A percentile compares a stretch with the other conserved stretches of the same genome.
Evolutionary conservation across 1,140 invertebrate species (phyloP).

Genomic region (Zeugodacus cucurbitae): DNA sequence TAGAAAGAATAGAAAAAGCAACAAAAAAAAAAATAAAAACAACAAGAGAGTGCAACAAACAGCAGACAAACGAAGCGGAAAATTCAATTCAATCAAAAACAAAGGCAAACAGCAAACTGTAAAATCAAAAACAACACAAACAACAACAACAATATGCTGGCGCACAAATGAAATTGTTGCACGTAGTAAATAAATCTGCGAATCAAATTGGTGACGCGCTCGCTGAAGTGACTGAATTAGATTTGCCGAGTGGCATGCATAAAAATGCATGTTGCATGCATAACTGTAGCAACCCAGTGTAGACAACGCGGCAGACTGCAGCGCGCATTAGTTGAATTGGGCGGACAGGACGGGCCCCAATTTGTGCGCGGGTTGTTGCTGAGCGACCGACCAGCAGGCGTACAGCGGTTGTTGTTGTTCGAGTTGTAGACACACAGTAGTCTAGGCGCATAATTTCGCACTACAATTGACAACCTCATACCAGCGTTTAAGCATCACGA

Average conservation of each 20-base stretch:
- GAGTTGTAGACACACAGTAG: neutral
- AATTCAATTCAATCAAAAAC: slow-evolving; percentile 39
- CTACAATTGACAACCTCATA: neutral
- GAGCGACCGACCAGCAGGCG: neutral
- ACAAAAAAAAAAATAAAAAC: neutral
- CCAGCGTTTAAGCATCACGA: neutral
- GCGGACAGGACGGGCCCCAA: neutral
- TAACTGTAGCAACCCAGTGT: slow-evolving; percentile 29
- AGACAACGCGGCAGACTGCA: slow-evolving; percentile 4
- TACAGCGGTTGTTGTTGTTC: neutral
- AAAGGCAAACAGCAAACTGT: neutral
- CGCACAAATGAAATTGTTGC: neutral
- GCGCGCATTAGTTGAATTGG: neutral
- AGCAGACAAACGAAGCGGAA: slow-evolving; percentile 10
- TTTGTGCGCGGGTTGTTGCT: neutral
- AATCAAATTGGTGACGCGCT: slow-evolving; percentile 34
- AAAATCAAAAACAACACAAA: neutral
- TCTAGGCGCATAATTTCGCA: neutral
- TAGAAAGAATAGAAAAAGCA: neutral
- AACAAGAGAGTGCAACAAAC: neutral
- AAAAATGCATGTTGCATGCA: slow-evolving; percentile 32
- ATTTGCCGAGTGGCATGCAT: neutral
- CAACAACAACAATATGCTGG: neutral
- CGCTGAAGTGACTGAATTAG: slow-evolving; percentile 26
- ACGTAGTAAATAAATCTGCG: slow-evolving; percentile 38